A percentile compares a stretch with the other conserved stretches of the same genome.
These are phyloP conservation scores for Gambusia affinis DNA, from an alignment of 2,113 vertebrate species.

Conservation along the genomic window DNA sequence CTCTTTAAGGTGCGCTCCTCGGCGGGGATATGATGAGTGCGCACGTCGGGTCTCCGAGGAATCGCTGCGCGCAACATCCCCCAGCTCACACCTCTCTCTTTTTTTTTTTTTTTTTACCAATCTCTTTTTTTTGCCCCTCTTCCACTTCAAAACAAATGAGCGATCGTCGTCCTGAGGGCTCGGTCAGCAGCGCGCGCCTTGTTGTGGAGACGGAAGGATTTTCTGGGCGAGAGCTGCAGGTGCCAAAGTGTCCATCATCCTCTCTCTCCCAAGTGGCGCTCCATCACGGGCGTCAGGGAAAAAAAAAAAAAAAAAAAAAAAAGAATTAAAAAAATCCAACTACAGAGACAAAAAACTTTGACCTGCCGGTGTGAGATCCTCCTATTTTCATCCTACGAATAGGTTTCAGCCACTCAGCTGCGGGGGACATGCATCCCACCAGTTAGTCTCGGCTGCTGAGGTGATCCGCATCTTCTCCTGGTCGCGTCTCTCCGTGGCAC, in stretches of 20 bases:
- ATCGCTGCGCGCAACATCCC: constrained; percentile 73
- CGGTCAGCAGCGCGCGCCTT: constrained; percentile 68
- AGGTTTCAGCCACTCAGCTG: constrained; percentile 61
- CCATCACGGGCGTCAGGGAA: constrained; percentile 50
- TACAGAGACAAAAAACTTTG: constrained; percentile 60
- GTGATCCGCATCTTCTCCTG: constrained; percentile 56
- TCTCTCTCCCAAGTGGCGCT: constrained; percentile 54
- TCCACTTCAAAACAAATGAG: constrained; percentile 73
- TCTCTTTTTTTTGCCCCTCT: constrained; percentile 49
- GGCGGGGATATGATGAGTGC: constrained; percentile 64
- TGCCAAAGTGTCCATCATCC: constrained; percentile 74
- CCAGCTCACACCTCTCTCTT: constrained; percentile 23
- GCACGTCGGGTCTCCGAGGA: constrained; percentile 71
- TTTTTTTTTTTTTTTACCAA: constrained; percentile 30
- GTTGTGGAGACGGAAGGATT: constrained; percentile 36
- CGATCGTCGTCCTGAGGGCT: constrained; percentile 67
- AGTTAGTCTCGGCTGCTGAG: constrained; percentile 71
- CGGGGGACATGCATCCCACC: constrained; percentile 58
- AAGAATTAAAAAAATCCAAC: not conserved
- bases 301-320: not conserved
- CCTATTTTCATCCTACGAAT: constrained; percentile 32
- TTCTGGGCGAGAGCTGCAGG: constrained; percentile 47
- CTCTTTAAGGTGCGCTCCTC: constrained; percentile 75
- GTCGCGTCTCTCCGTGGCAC: constrained; percentile 66
- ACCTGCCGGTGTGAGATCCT: constrained; percentile 20